These are phyloP conservation scores for Acanthacorydalis orientalis DNA, from an alignment of 2,888 invertebrate species.

Conservation along the genomic window DNA sequence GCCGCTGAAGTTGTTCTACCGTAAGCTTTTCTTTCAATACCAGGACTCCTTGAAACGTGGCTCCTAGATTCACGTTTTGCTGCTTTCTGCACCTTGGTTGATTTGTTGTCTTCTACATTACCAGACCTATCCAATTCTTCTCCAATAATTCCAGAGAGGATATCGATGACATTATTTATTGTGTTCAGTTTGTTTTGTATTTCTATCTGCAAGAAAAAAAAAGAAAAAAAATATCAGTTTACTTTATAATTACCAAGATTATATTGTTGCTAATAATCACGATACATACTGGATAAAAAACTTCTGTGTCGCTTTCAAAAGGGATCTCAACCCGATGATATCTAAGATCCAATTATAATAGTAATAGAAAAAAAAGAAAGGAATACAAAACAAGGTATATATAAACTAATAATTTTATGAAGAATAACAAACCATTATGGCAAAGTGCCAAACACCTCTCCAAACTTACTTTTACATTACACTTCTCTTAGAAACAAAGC, in stretches of 20 bases:
- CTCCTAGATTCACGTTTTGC: constrained; percentile 11
- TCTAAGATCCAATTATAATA: too few species aligned
- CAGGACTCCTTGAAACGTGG: constrained; percentile 17
- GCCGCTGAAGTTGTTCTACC: too few species aligned
- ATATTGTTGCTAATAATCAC: constrained; percentile 2
- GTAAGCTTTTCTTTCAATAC: constrained; percentile 15
- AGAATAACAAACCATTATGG: too few species aligned
- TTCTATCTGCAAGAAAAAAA: constrained; percentile 41
- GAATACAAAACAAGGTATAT: too few species aligned
- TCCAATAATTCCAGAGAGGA: constrained; percentile 71
- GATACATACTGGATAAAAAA: constrained; percentile 3
- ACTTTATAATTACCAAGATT: not conserved
- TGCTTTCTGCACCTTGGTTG: constrained; percentile 4
- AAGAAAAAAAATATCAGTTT: constrained; percentile 6
- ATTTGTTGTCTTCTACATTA: not conserved
- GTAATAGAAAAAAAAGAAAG: too few species aligned
- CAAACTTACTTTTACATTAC: too few species aligned
- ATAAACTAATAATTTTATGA: too few species aligned
- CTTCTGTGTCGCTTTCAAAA: too few species aligned
- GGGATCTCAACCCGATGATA: too few species aligned
- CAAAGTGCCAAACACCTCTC: too few species aligned
- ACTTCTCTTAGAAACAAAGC: too few species aligned
- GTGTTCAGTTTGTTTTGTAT: constrained; percentile 65
- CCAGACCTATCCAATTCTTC: constrained; percentile 30
- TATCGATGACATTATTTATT: constrained; percentile 74